Base-by-base conservation (phyloP, 35 echinoderm and acorn worm species). In the Lytechinus pictus region DNA sequence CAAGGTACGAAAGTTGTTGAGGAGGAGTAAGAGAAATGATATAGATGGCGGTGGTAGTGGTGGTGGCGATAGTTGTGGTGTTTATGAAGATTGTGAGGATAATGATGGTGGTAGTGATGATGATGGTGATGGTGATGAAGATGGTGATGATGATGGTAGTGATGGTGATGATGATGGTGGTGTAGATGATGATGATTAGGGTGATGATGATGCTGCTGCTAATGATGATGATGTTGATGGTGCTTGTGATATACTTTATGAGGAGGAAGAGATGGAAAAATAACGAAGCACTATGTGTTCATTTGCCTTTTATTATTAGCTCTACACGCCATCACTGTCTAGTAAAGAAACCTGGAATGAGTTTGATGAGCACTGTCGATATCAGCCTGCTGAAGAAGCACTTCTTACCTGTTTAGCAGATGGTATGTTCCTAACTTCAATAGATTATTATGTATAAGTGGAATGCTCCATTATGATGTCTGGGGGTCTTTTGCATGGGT, bases 321-420 rank as follows among this genome's bases (percentile, higher is more conserved):
- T 99, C 24, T 96, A 97, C 96, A 99, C 97, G n/a, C 97, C 95
- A 86, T 96, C 98, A 16, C 95, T 94, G 95, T 96, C 98, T 27
- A 96, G 94, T 86, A 95, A 89, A 93, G 90, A 98, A 1, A 96
- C 90, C 27, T 99, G 98, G 98, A 95, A 97, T 95, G 96, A 99
- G 57, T 99, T 99, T 95, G 97, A 99, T 87, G 95, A 96, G 54
- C 94, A 97, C 55, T 99, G 98, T 61, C 96, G 97, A 71, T 99
- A 99, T 94, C 97, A 98, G 92, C 97, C 96, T 53, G 90, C 92
- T 60, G 98, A 99, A 61, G 95, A 92, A 11, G 95, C 95, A 21
- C 95, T 99, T 94, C 96, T 98, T 53, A 99, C 95, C 56, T 99
- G 98, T 52, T 95, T 99, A 52, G 98, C 96, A 92, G 98, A 99